Percentiles rank a stretch among this genome's conserved stretches.
These are phyloP conservation scores for Volucella bombylans DNA, from an alignment of 2,888 invertebrate genomes.

Conservation along the genomic window DNA sequence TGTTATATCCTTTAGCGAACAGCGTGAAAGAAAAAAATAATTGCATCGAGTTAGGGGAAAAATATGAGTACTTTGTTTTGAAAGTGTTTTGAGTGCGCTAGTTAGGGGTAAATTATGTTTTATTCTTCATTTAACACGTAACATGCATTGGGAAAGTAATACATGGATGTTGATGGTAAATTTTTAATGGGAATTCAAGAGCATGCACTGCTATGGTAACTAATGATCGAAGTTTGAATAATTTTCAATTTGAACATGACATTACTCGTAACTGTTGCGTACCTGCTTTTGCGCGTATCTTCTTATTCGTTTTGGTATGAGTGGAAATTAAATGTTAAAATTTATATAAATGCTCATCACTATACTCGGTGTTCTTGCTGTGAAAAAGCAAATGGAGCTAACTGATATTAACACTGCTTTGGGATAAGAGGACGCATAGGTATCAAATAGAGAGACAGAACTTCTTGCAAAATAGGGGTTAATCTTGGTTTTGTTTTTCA, in stretches of 20 bases:
- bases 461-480: too few species aligned
- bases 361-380: too few species aligned
- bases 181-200: conserved; percentile 1
- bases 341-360: too few species aligned
- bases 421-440: too few species aligned
- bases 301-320: too few species aligned
- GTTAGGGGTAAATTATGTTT: not conserved
- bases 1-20: conserved; percentile 56
- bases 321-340: too few species aligned
- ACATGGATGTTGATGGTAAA: not conserved
- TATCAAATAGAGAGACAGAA: too few species aligned
- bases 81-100: conserved; percentile 26
- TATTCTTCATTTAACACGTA: conserved; percentile 23
- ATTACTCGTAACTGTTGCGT: too few species aligned
- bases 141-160: conserved; percentile 43
- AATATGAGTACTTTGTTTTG: not conserved
- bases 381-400: too few species aligned
- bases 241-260: not conserved
- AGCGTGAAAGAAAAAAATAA: conserved; percentile 67
- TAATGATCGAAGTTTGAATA: not conserved
- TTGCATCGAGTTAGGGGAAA: conserved; percentile 25
- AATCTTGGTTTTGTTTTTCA: too few species aligned
- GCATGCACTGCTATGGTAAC: conserved; percentile 37
- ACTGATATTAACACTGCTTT: too few species aligned
- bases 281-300: too few species aligned